These are phyloP conservation scores for Choreutis nemorana DNA, from an alignment of 2,888 invertebrate genomes.

Conservation along the genomic window DNA sequence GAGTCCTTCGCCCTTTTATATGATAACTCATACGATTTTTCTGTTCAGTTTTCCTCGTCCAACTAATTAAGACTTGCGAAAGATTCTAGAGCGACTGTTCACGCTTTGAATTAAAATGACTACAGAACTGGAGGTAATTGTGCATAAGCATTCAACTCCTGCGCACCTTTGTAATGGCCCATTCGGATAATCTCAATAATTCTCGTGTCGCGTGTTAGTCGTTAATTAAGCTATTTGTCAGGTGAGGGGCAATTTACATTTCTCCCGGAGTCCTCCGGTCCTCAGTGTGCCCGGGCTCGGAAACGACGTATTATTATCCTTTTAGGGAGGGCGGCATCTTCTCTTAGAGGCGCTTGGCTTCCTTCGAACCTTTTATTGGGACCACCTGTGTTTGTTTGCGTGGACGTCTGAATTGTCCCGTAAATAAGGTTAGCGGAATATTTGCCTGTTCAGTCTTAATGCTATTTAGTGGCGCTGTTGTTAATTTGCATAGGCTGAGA, in stretches of 20 bases:
- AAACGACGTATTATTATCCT: constrained; percentile 65
- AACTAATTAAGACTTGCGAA: not conserved
- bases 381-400: constrained; percentile 58
- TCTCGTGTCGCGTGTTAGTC: constrained; percentile 47
- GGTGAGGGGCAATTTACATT: constrained; percentile 58
- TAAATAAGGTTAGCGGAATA: constrained; percentile 62
- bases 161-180: constrained; percentile 22
- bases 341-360: constrained; percentile 38
- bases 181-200: constrained; percentile 47
- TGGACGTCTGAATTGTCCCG: constrained; percentile 63
- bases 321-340: constrained; percentile 63
- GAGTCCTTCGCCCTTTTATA: not conserved
- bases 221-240: constrained; percentile 67
- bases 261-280: constrained; percentile 46
- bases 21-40: too few relatives aligned
- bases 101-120: constrained; percentile 19
- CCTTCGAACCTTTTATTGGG: constrained; percentile 57
- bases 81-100: constrained; percentile 24
- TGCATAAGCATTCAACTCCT: constrained; percentile 17
- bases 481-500: constrained; percentile 49
- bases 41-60: not conserved
- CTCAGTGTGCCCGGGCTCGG: constrained; percentile 35
- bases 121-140: constrained; percentile 21
- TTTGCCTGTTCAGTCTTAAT: constrained; percentile 43
- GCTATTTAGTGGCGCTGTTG: constrained; percentile 48